Evolutionary conservation across 1,140 invertebrate species (phyloP), one percentile per base, ranked within the genome.

Genomic region (Pseudomyrmex concolor): DNA sequence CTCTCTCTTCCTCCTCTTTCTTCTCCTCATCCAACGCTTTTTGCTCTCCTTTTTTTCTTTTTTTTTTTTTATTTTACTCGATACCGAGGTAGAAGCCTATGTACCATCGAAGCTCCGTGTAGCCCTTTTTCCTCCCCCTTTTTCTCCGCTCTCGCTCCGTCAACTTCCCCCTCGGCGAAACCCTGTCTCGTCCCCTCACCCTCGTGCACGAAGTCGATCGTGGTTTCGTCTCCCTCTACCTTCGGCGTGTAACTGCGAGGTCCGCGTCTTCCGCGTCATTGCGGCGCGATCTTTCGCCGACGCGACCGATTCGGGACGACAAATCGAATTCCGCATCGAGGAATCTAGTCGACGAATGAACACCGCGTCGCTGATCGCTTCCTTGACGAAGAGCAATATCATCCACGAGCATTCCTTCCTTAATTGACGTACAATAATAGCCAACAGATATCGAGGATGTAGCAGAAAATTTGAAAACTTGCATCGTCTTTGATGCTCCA

Each of bases 231-330:
- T 60, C 62, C 43, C 45, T 57, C 63, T 59, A 45, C 55, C 45
- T 73, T 51, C 62, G 64, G 43, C 43, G 73, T 43, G 78, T 72
- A 87, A 85, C 76, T 73, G 82, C 83, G 84, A 91, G 88, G 84
- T 88, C 86, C 89, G 86, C 90, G 90, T 91, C 90, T 90, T 84
- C 84, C 84, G 84, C 86, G 84, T 90, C 89, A 92, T 92, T 90
- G 88, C 86, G 55, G 86, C 91, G 89, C 90, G 89, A 90, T 91
- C 90, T 89, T 86, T 82, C 82, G 70, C 63, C 25, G 71, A 19
- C 59, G 51, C 48, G 17, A 66, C 54, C 25, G 50, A 63, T 54
- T 45, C 13, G 5, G 34, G 67, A 62, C 81, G 78, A 51, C 85
- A 70, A 88, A 85, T 89, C 78, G 84, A 83, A 76, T 84, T 59